Evolutionary conservation across 2,888 invertebrate genomes (phyloP).

Genomic region (Drosophila suboccidentalis): DNA sequence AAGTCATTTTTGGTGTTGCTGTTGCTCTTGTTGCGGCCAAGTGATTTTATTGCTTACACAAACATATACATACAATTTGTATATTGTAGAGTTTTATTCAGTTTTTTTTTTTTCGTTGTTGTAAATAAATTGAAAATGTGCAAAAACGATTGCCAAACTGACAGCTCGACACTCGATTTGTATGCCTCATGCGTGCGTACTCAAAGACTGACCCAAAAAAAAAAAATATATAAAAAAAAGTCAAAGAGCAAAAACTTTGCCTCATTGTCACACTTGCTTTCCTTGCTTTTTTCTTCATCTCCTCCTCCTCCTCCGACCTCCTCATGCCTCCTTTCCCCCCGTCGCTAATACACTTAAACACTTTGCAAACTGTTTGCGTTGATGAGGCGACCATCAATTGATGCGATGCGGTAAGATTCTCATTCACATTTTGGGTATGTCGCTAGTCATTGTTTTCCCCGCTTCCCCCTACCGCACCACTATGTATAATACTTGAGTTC

Average conservation of each 20-base stretch:
- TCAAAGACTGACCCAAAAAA: constrained; percentile 36
- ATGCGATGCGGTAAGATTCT: constrained; percentile 34
- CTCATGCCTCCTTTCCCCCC: neutral
- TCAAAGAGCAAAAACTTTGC: constrained; percentile 24
- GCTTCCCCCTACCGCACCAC: neutral
- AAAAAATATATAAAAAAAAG: constrained; percentile 7
- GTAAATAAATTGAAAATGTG: constrained; percentile 65
- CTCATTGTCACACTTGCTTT: constrained; percentile 38
- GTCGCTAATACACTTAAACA: constrained; percentile 65
- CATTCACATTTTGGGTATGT: constrained; percentile 22
- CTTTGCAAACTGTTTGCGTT: constrained; percentile 47
- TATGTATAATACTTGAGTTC: neutral
- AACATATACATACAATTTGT: constrained; percentile 30
- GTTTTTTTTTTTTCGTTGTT: constrained; percentile 33
- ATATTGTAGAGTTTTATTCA: constrained; percentile 18
- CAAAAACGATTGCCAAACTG: constrained; percentile 33
- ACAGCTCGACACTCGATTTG: constrained; percentile 64
- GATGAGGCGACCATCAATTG: constrained; percentile 33
- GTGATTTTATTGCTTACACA: constrained; percentile 69
- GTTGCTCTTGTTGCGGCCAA: constrained; percentile 30
- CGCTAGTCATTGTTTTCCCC: constrained; percentile 35
- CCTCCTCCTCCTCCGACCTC: too few relatives aligned
- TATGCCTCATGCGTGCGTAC: constrained; percentile 66
- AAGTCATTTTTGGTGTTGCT: constrained; percentile 31
- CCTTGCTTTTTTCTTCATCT: neutral